phyloP scores from a whole-genome alignment of 2,113 vertebrate species.

The Sterrhoptilus dennistouni region DNA sequence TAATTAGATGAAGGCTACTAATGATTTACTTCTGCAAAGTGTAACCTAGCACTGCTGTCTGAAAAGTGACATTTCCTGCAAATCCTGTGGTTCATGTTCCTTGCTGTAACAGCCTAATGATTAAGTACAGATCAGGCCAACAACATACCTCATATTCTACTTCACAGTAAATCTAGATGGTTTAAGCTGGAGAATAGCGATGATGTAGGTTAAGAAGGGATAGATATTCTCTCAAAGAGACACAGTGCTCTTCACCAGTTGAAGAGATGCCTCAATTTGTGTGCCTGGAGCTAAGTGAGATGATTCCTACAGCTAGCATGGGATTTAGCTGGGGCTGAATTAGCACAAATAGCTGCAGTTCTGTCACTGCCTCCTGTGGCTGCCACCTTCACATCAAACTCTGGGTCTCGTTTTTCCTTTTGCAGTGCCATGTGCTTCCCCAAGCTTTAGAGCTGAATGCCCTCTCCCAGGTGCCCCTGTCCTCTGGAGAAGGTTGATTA shows the following conservation, averaged over 20 bases:
- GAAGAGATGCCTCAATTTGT: background rate
- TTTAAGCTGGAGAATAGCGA: background rate
- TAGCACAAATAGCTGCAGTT: background rate
- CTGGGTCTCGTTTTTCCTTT: background rate
- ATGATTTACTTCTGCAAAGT: slow-evolving; percentile 11
- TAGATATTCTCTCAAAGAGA: background rate
- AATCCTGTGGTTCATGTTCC: background rate
- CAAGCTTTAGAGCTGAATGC: background rate
- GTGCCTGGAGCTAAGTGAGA: background rate
- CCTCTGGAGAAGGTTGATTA: background rate
- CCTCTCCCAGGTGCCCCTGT: background rate
- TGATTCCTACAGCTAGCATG: background rate
- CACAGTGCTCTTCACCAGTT: background rate
- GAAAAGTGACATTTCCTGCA: background rate
- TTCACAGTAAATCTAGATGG: background rate
- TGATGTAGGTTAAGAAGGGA: background rate
- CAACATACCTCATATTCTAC: background rate
- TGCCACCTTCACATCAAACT: background rate
- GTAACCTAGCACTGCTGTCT: background rate
- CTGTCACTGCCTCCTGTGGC: background rate
- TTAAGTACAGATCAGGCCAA: background rate
- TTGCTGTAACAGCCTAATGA: background rate
- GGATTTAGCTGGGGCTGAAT: background rate
- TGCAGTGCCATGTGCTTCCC: background rate
- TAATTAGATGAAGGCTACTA: slow-evolving; percentile 54